These are phyloP conservation scores for Ametastegia equiseti DNA, from an alignment of 2,888 invertebrate genomes.

Conservation along the genomic window DNA sequence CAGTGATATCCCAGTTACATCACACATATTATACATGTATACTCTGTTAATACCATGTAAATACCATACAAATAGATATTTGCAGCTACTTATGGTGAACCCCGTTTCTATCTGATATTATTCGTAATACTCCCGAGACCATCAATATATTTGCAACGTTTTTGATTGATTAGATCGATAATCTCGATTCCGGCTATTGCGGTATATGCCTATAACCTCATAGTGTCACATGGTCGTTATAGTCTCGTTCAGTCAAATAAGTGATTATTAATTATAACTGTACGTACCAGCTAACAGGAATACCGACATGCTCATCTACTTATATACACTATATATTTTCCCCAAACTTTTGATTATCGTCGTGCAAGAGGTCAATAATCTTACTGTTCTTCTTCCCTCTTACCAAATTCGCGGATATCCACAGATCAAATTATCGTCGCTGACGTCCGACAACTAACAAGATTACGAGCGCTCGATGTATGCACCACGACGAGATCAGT, in stretches of 20 bases:
- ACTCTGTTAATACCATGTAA: too few species aligned
- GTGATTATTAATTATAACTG: too few species aligned
- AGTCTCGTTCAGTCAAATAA: background rate
- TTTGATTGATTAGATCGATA: background rate
- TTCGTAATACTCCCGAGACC: background rate
- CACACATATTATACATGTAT: too few species aligned
- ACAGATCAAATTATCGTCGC: background rate
- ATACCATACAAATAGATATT: background rate
- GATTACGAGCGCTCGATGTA: background rate
- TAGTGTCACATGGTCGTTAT: background rate
- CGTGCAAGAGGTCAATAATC: background rate
- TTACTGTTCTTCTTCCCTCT: too few species aligned
- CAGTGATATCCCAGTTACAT: background rate
- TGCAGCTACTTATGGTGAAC: background rate
- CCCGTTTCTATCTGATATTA: background rate
- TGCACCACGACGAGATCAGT: background rate
- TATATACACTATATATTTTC: background rate
- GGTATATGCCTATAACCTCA: background rate
- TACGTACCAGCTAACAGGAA: background rate
- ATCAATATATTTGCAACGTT: background rate
- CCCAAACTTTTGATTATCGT: background rate
- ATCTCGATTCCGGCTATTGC: background rate
- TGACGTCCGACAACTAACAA: background rate
- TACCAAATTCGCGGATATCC: background rate
- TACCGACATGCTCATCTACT: background rate